Evolutionary conservation across 2,113 vertebrate genomes (phyloP).

Genomic region (Calyptommatus sinebrachiatus): DNA sequence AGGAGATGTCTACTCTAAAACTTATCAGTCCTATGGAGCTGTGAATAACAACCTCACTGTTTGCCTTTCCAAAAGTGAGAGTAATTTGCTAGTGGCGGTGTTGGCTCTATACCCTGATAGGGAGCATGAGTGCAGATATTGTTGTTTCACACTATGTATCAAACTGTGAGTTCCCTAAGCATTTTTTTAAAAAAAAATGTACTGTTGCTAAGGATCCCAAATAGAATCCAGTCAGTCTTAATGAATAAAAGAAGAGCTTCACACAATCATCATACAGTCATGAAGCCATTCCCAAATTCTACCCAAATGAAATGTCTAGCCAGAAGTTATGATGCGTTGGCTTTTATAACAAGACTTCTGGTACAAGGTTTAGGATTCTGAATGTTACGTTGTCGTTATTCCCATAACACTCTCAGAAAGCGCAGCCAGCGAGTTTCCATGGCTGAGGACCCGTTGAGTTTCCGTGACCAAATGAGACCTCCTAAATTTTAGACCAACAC

Average conservation of each 20-base stretch:
- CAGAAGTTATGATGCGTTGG: too few relatives aligned
- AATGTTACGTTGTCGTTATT: too few relatives aligned
- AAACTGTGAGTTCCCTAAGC: not conserved
- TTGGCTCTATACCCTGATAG: not conserved
- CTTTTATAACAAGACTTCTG: too few relatives aligned
- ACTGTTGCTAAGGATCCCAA: not conserved
- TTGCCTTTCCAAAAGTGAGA: not conserved
- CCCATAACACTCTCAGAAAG: too few relatives aligned
- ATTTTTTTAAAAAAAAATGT: not conserved
- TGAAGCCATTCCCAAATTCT: not conserved
- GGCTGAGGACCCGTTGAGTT: too few relatives aligned
- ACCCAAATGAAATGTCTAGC: not conserved
- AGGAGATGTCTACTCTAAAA: constrained; percentile 1
- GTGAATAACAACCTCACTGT: constrained; percentile 4
- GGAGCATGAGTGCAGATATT: not conserved
- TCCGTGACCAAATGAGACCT: too few relatives aligned
- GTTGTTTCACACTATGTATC: not conserved
- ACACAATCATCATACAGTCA: not conserved
- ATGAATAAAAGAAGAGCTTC: not conserved
- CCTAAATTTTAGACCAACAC: too few relatives aligned
- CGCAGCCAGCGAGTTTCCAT: too few relatives aligned
- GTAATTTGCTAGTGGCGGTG: not conserved
- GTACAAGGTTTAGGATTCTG: too few relatives aligned
- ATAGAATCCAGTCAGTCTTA: not conserved
- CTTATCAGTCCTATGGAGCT: constrained; percentile 2